Evolutionary conservation across 1,140 invertebrate genomes (phyloP).

Genomic region (Ips nitidus): DNA sequence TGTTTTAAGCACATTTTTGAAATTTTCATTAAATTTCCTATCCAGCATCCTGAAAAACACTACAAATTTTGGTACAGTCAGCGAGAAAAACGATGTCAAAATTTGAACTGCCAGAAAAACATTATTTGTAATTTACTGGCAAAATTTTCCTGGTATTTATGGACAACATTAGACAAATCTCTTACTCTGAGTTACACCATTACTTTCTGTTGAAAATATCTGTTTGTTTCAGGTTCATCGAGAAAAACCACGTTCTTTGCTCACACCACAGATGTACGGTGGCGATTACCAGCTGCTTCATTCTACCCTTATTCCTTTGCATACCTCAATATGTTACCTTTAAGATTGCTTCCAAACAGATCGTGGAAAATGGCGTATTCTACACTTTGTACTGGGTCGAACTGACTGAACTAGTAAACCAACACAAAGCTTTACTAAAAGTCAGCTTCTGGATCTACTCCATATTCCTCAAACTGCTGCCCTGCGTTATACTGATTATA

Average conservation of each 20-base stretch:
- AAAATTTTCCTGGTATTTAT: too few species aligned
- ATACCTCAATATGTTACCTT: constrained; percentile 76
- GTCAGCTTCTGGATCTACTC: constrained; percentile 88
- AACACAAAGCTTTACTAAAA: constrained; percentile 60
- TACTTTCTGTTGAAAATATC: background rate
- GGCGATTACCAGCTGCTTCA: constrained; percentile 71
- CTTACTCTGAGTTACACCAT: too few species aligned
- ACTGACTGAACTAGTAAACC: constrained; percentile 59
- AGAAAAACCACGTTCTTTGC: constrained; percentile 62
- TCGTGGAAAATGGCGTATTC: constrained; percentile 52
- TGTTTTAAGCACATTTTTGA: too few species aligned
- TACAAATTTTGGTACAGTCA: too few species aligned
- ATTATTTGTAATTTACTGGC: too few species aligned
- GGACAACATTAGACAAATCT: too few species aligned
- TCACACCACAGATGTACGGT: constrained; percentile 69
- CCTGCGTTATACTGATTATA: constrained; percentile 79
- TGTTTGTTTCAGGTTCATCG: constrained; percentile 59
- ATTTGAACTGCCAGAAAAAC: too few species aligned
- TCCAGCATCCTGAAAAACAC: too few species aligned
- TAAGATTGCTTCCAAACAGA: constrained; percentile 57
- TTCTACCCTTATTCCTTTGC: constrained; percentile 75
- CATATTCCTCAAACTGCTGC: constrained; percentile 81
- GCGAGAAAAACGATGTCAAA: too few species aligned
- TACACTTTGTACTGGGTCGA: constrained; percentile 67
- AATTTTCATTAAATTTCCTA: too few species aligned